phyloP scores from a whole-genome alignment of 2,888 invertebrate genomes.

The Amblyjoppa proteus region DNA sequence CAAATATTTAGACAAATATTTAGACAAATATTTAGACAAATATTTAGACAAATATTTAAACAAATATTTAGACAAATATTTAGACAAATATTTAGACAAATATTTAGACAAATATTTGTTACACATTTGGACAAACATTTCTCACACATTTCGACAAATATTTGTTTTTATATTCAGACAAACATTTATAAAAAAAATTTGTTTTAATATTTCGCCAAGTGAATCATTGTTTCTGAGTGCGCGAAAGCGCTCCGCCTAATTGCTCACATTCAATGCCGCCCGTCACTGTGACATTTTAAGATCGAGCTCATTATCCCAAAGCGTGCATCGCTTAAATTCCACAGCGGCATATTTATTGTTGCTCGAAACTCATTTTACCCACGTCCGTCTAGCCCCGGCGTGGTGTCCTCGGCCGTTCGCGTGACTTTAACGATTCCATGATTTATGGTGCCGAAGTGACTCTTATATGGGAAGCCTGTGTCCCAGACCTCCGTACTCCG shows the following conservation, averaged over 20 bases:
- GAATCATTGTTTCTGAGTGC: not conserved
- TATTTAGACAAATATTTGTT: too few relatives aligned
- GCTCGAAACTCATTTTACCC: slow-evolving; percentile 25
- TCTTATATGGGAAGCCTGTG: slow-evolving; percentile 49
- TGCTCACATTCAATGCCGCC: not conserved
- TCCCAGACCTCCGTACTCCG: slow-evolving; percentile 36
- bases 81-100: too few relatives aligned
- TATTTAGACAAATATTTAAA: too few relatives aligned
- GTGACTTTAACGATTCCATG: slow-evolving; percentile 65
- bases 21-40: too few relatives aligned
- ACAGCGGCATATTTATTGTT: slow-evolving; percentile 25
- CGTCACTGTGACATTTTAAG: not conserved
- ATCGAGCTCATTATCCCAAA: not conserved
- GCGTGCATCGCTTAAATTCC: not conserved
- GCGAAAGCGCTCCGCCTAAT: not conserved
- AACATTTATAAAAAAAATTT: too few relatives aligned
- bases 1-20: too few relatives aligned
- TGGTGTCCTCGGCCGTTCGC: slow-evolving; percentile 47
- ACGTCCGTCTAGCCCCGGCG: slow-evolving; percentile 12
- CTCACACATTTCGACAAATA: too few relatives aligned
- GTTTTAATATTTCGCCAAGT: too few relatives aligned
- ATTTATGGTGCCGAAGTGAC: slow-evolving; percentile 54
- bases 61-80: too few relatives aligned
- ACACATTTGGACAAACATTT: too few relatives aligned
- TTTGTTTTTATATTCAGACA: too few relatives aligned